Evolutionary conservation across 2,888 invertebrate genomes (phyloP).

Genomic region (Clitarchus hookeri): DNA sequence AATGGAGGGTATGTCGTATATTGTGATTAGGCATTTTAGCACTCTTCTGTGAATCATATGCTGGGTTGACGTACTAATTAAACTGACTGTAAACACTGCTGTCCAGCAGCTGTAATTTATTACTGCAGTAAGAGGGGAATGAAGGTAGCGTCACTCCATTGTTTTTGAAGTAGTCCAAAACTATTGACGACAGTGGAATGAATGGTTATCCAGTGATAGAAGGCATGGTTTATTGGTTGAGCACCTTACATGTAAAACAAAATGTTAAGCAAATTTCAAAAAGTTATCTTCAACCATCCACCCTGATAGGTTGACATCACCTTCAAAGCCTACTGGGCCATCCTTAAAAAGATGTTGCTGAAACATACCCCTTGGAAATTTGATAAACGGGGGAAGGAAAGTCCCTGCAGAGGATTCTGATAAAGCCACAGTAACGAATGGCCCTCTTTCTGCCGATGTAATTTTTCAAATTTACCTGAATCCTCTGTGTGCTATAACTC

Average conservation of each 20-base stretch:
- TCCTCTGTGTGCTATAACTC: slow-evolving; percentile 20
- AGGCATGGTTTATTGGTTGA: background rate
- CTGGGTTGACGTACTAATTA: slow-evolving; percentile 18
- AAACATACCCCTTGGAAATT: background rate
- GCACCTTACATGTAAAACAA: slow-evolving; percentile 2
- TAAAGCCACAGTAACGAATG: slow-evolving; percentile 42
- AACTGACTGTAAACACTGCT: slow-evolving; percentile 21
- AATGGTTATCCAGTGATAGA: background rate
- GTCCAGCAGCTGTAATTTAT: slow-evolving; percentile 26
- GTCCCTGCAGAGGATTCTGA: slow-evolving; percentile 24
- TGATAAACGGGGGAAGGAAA: background rate
- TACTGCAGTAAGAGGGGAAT: slow-evolving; percentile 28
- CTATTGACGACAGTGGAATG: slow-evolving; percentile 17
- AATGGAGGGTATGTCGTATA: slow-evolving; percentile 29
- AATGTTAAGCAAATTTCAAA: slow-evolving; percentile 23
- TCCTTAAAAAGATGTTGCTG: background rate
- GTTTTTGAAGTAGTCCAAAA: slow-evolving; percentile 24
- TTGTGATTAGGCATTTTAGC: slow-evolving; percentile 21
- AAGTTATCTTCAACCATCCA: slow-evolving; percentile 15
- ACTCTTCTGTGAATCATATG: slow-evolving; percentile 23
- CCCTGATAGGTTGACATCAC: slow-evolving; percentile 24
- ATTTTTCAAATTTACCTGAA: slow-evolving; percentile 2
- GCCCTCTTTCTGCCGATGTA: slow-evolving; percentile 42
- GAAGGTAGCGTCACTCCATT: slow-evolving; percentile 26
- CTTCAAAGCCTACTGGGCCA: slow-evolving; percentile 11